phyloP scores from a whole-genome alignment of 2,888 invertebrate species.

The Gastrophysa polygoni region DNA sequence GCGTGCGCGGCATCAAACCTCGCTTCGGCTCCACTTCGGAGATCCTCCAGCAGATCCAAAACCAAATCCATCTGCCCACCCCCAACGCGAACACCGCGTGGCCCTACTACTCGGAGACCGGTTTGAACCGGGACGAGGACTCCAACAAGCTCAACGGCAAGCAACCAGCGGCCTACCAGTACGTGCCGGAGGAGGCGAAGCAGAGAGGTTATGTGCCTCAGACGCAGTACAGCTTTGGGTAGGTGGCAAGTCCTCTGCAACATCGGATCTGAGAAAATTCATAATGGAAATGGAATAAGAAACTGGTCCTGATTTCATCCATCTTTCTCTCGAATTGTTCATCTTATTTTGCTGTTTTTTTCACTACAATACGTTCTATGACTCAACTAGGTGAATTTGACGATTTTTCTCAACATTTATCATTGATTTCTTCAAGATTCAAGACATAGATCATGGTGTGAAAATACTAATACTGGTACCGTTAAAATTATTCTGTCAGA shows the following conservation, averaged over 20 bases:
- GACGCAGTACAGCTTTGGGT: constrained; percentile 28
- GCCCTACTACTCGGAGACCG: constrained; percentile 71
- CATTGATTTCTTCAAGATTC: too few species aligned
- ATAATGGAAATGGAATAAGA: too few species aligned
- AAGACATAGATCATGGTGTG: too few species aligned
- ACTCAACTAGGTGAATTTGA: too few species aligned
- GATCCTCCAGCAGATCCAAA: constrained; percentile 81
- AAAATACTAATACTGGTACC: too few species aligned
- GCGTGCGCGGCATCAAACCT: constrained; percentile 88
- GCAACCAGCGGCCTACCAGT: constrained; percentile 45
- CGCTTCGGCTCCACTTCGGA: constrained; percentile 81
- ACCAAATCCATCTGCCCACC: constrained; percentile 65
- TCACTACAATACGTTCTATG: too few species aligned
- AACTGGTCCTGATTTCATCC: too few species aligned
- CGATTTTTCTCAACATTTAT: too few species aligned
- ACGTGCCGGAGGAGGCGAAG: constrained; percentile 44
- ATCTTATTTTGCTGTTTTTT: too few species aligned
- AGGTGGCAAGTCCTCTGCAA: not conserved
- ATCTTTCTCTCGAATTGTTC: too few species aligned
- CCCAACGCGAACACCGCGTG: constrained; percentile 62
- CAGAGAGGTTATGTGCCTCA: constrained; percentile 38
- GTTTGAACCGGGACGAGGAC: constrained; percentile 52
- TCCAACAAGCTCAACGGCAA: constrained; percentile 48
- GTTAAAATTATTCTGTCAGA: too few species aligned
- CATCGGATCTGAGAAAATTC: too few species aligned